Conservation (phyloP, 2,888 invertebrate genomes). For the Vanessa cardui region DNA sequence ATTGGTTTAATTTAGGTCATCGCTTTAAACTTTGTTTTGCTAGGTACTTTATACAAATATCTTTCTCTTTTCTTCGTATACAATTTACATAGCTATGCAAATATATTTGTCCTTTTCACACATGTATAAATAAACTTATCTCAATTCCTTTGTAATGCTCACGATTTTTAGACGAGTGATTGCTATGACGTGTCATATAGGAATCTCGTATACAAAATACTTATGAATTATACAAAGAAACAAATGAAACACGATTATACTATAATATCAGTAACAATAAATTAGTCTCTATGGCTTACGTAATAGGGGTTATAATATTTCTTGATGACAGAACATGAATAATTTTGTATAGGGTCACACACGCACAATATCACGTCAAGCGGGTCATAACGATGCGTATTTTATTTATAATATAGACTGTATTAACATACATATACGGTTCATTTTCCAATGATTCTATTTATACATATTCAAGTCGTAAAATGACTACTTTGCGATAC, state of each 20-base stretch:
- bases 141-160: slow-evolving; percentile 16
- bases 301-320: slow-evolving; percentile 24
- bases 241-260: slow-evolving; percentile 19
- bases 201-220: slow-evolving; percentile 42
- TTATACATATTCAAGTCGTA: slow-evolving; percentile 31
- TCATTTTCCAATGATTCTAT: slow-evolving; percentile 19
- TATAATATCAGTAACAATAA: slow-evolving; percentile 13
- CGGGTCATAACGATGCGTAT: neutral
- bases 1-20: no score
- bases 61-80: neutral
- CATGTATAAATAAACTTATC: slow-evolving; percentile 26
- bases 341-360: slow-evolving; percentile 41
- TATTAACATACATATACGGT: slow-evolving; percentile 18
- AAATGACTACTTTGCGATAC: slow-evolving; percentile 43
- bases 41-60: neutral
- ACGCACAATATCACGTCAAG: slow-evolving; percentile 42
- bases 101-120: neutral
- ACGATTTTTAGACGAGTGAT: slow-evolving; percentile 38
- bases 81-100: neutral
- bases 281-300: slow-evolving; percentile 15
- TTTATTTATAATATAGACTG: slow-evolving; percentile 1
- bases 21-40: neutral
- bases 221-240: slow-evolving; percentile 38
- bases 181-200: slow-evolving; percentile 45
- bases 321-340: slow-evolving; percentile 3